Evolutionary conservation across 2,888 invertebrate genomes (phyloP).

Genomic region (Odontomyia ornata): DNA sequence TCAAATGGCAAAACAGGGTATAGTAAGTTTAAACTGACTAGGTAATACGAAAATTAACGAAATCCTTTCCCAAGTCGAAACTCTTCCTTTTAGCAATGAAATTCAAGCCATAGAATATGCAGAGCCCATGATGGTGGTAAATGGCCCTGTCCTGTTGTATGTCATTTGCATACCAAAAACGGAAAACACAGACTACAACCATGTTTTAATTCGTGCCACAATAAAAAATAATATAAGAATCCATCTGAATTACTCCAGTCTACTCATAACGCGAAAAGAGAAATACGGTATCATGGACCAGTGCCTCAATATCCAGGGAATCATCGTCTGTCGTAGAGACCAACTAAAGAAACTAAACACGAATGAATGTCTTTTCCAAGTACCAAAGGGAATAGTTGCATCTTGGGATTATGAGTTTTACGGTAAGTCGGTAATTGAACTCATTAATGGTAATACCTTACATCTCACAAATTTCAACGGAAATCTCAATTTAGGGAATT

Average conservation of each 20-base stretch:
- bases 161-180: slow-evolving; percentile 4
- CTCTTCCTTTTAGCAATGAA: slow-evolving; percentile 48
- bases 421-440: slow-evolving; percentile 5
- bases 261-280: slow-evolving; percentile 12
- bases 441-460: slow-evolving; percentile 38
- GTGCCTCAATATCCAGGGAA: slow-evolving; percentile 2
- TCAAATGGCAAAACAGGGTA: slow-evolving; percentile 10
- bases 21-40: slow-evolving; percentile 14
- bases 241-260: slow-evolving; percentile 9
- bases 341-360: background rate
- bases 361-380: slow-evolving; percentile 37
- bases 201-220: slow-evolving; percentile 25
- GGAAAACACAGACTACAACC: slow-evolving; percentile 18
- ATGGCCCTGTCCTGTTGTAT: slow-evolving; percentile 36
- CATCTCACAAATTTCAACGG: slow-evolving; percentile 38
- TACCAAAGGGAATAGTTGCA: slow-evolving; percentile 12
- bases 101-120: slow-evolving; percentile 44
- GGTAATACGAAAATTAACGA: background rate
- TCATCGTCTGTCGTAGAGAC: background rate
- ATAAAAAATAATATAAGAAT: slow-evolving; percentile 39
- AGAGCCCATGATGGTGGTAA: slow-evolving; percentile 47
- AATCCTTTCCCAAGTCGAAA: slow-evolving; percentile 44
- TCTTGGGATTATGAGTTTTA: slow-evolving; percentile 23
- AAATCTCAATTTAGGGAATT: too few relatives aligned
- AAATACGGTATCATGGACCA: background rate